Evolutionary conservation across 2,113 vertebrate species (phyloP), one percentile per base, ranked within the genome.

Genomic region (Sturnus vulgaris): DNA sequence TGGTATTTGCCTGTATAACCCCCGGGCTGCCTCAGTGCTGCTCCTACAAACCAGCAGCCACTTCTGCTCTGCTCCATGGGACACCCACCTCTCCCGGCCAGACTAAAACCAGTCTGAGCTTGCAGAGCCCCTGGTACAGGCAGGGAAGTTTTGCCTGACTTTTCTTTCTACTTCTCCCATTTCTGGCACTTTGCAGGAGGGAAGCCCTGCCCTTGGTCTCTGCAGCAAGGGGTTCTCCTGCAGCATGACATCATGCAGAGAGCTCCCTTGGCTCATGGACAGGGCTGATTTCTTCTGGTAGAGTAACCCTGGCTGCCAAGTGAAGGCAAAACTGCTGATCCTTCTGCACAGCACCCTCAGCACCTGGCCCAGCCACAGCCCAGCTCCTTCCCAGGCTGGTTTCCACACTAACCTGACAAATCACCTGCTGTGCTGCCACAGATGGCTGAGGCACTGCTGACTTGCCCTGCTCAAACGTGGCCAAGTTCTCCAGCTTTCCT

Each of bases 301-400:
- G 88, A 96, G 95, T 95, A 93, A 95, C 24, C 75, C 53, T 78
- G 76, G 31, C 84, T 88, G 88, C 85, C 73, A 93, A 91, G 68
- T 20, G 44, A 81, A 75, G 89, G 78, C 37, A 80, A 31, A 95
- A 63, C 78, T 87, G 83, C 90, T 92, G 88, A 83, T 92, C 49
- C 55, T 65, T 30, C 71, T 66, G 57, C 40, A 52, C 65, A 66
- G 53, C 61, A 84, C 47, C 68, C 66, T 75, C 66, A 80, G 82
- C 85, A 57, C 78, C 72, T 73, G 87, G 85, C 76, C 72, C 64
- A 71, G 68, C 42, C 78, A 85, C 46, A 70, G 61, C 49, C 31
- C 44, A 75, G 53, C 78, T 61, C 86, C 56, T 87, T 70, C 85
- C 57, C 82, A 42, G 57, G 5, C 35, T 39, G 6, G 0, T 55